A percentile compares a stretch with the other conserved stretches of the same genome.
phyloP scores from a whole-genome alignment of 2,797 vertebrate genomes.

The Hypotaenidia okinawae region DNA sequence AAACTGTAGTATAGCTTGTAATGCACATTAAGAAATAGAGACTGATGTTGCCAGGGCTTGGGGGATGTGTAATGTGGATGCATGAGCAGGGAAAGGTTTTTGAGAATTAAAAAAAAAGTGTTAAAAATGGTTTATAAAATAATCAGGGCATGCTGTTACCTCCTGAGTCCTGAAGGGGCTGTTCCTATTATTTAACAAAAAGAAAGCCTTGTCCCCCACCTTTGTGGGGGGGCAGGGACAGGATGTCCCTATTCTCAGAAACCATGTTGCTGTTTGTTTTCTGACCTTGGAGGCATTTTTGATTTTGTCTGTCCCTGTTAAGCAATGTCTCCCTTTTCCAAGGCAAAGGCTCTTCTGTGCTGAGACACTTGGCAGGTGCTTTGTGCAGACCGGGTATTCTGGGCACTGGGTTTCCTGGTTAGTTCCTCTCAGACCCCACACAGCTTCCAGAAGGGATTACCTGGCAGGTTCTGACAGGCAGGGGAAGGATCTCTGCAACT shows the following conservation, averaged over 20 bases:
- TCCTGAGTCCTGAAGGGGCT: not conserved
- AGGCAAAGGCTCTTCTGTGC: rapidly evolving
- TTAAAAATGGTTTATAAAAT: not conserved
- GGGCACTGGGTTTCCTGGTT: not conserved
- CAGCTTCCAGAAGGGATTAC: not conserved
- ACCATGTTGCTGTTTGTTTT: not conserved
- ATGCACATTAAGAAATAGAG: not conserved
- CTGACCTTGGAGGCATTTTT: not conserved
- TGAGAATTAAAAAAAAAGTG: not conserved
- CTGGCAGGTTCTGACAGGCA: not conserved
- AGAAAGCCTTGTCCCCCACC: not conserved
- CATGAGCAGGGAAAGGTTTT: not conserved
- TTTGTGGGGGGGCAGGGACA: not conserved
- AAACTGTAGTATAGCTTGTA: not conserved
- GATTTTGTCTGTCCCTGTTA: not conserved
- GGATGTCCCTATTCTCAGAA: not conserved
- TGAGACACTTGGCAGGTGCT: not conserved
- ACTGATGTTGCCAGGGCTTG: not conserved
- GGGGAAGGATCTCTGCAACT: not conserved
- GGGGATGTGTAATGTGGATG: not conserved
- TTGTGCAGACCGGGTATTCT: not conserved
- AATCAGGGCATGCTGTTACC: not conserved
- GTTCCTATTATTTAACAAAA: not conserved
- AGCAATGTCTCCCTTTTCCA: not conserved
- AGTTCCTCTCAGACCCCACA: not conserved